Conservation (phyloP, 1,140 invertebrate genomes). For the Holotrichia oblita region DNA sequence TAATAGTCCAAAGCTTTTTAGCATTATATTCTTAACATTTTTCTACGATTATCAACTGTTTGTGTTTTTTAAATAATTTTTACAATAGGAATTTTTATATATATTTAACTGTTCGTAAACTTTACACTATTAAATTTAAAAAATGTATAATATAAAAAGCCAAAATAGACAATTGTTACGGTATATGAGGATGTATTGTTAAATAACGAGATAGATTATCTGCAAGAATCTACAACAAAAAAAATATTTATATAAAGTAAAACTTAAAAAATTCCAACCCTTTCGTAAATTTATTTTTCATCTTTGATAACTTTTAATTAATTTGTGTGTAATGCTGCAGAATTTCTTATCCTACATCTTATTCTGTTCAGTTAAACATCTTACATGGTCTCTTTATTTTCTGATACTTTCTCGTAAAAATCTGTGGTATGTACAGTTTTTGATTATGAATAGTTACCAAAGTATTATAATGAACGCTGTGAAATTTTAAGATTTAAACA, state of each 20-base stretch:
- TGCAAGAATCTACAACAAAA: too few species aligned
- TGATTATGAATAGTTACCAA: not conserved
- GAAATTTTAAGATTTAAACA: not conserved
- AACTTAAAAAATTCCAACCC: too few species aligned
- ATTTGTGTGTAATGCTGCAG: not conserved
- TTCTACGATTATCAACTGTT: not conserved
- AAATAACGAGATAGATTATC: too few species aligned
- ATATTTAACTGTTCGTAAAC: not conserved
- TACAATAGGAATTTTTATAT: not conserved
- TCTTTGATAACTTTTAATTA: too few species aligned
- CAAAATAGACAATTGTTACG: not conserved
- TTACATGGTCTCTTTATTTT: too few species aligned
- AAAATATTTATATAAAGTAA: not conserved
- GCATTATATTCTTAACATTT: not conserved
- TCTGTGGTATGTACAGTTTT: not conserved
- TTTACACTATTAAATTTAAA: not conserved
- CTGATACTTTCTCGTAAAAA: not conserved
- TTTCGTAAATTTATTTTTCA: not conserved
- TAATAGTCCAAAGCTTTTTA: not conserved
- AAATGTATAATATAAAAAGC: not conserved
- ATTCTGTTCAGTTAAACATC: too few species aligned
- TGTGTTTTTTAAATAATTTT: not conserved
- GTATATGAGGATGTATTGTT: not conserved
- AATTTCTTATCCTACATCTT: too few species aligned
- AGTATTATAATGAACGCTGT: constrained; percentile 5